Conservation (phyloP, 2,797 vertebrate species). For the Erpetoichthys calabaricus region DNA sequence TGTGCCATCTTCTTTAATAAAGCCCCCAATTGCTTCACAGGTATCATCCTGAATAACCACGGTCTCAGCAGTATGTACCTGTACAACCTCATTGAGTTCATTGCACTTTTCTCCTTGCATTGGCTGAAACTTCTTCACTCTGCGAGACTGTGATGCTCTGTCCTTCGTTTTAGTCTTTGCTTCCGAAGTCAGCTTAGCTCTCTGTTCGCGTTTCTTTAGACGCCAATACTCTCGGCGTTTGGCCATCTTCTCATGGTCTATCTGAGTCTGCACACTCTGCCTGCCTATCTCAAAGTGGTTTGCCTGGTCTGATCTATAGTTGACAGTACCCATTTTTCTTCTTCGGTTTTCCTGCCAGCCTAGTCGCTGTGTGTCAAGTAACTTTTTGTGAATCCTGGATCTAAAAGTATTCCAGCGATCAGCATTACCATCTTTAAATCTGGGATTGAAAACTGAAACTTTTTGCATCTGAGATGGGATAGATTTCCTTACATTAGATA, state of each 20-base stretch:
- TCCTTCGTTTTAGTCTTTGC: slow-evolving; percentile 42
- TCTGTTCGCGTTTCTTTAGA: slow-evolving; percentile 54
- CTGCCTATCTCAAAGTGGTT: slow-evolving; percentile 14
- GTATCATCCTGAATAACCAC: slow-evolving; percentile 6
- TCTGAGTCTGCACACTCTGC: slow-evolving; percentile 19
- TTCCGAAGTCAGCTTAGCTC: slow-evolving; percentile 47
- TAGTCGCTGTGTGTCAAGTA: slow-evolving; percentile 32
- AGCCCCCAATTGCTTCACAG: slow-evolving; percentile 41
- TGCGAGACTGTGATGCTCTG: slow-evolving; percentile 36
- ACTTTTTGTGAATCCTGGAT: slow-evolving; percentile 32
- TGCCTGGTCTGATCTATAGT: neutral
- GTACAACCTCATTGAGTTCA: slow-evolving; percentile 17
- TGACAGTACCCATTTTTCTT: neutral
- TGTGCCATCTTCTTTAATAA: slow-evolving; percentile 54
- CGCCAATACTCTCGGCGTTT: slow-evolving; percentile 57
- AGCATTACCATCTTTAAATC: neutral
- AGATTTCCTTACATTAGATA: neutral
- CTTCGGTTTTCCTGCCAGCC: slow-evolving; percentile 28
- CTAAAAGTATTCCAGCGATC: slow-evolving; percentile 16
- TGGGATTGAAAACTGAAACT: slow-evolving; percentile 3
- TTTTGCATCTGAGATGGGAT: slow-evolving; percentile 16
- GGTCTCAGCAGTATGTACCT: slow-evolving; percentile 18
- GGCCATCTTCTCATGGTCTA: slow-evolving; percentile 41
- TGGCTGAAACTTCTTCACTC: slow-evolving; percentile 41
- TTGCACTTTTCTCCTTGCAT: slow-evolving; percentile 44